Conservation (phyloP, 2,113 vertebrate species). For the Dissostichus mawsoni region DNA sequence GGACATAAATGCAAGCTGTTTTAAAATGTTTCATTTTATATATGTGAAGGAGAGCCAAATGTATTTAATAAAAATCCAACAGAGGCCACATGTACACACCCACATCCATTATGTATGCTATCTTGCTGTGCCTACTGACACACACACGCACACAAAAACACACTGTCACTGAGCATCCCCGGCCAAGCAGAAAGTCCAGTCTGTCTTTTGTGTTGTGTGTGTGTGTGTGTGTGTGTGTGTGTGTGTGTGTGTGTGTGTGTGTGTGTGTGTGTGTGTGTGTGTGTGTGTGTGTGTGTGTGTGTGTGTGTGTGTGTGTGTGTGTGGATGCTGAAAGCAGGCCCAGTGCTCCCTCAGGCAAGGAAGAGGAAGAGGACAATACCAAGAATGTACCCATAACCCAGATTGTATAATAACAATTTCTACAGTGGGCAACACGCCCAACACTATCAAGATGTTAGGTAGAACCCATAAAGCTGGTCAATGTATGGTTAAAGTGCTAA, state of each 20-base stretch:
- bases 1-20: neutral
- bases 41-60: too few species aligned
- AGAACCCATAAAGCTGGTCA: neutral
- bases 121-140: too few species aligned
- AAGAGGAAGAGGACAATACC: constrained; percentile 25
- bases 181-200: constrained; percentile 18
- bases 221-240: neutral
- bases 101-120: neutral
- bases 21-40: too few species aligned
- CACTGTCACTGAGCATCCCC: constrained; percentile 25
- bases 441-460: neutral
- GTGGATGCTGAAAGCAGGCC: constrained; percentile 2
- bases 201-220: neutral
- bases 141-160: neutral
- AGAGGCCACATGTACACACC: neutral
- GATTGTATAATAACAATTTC: neutral
- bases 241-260: too few species aligned
- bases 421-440: neutral
- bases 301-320: too few species aligned
- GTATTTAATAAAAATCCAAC: neutral
- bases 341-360: constrained; percentile 12
- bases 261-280: too few species aligned
- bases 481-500: neutral
- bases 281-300: too few species aligned
- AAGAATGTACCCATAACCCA: constrained; percentile 7